Base-by-base conservation (phyloP, 2,797 vertebrate species). In the Chrysocyon brachyurus region DNA sequence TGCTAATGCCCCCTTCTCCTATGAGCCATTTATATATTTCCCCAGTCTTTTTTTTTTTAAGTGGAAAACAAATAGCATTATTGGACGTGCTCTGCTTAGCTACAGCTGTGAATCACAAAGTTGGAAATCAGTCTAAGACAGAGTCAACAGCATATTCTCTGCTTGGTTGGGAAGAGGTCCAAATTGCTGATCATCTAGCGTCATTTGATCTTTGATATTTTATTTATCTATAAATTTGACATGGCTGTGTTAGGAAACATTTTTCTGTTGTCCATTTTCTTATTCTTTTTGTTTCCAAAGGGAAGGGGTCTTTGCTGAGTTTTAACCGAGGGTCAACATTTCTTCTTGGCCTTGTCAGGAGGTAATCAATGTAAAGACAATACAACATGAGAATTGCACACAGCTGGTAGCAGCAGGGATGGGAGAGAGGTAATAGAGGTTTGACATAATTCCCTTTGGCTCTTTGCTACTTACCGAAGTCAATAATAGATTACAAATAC, bases 51-150 rank as follows among this genome's bases (percentile, higher is more conserved):
- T 95, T 88, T 97, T 97, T 96, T 94, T 85, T 90, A 97, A 95
- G 93, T 98, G 84, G 96, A 98, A 98, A 99, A 98, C 97, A 98
- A 98, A 98, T 98, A 97, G 82, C 90, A 96, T 98, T 98, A 97
- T 97, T 98, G 97, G 97, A 98, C n/a, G n/a, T 95, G 94, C 90
- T 98, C 90, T 0, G 86, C 91, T 95, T 98, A 97, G 96, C 89
- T 98, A 97, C 98, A 98, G 97, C 98, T 98, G 98, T 98, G 98
- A 98, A 98, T 98, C 97, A 96, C 97, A 97, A 97, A 93, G 92
- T 93, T 96, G 97, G 97, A 98, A 98, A 97, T 75, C 86, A 86
- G 91, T 98, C 98, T 97, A 98, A 98, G 97, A 95, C 63, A 57
- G 97, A 98, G 97, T 98, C 98, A 96, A 96, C 95, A 95, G 88